Conservation (phyloP, 2,797 vertebrate genomes). For the Iguana delicatissima region DNA sequence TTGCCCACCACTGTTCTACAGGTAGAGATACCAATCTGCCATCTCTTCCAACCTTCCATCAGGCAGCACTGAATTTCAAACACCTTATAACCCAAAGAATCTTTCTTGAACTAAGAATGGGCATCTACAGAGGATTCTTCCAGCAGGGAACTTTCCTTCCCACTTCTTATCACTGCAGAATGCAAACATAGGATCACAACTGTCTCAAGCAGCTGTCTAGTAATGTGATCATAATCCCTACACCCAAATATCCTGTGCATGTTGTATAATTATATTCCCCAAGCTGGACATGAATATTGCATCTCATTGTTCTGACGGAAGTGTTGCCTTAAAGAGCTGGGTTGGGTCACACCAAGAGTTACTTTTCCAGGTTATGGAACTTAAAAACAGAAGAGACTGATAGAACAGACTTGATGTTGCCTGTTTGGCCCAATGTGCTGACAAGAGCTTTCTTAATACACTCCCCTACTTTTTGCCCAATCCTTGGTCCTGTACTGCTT, state of each 20-base stretch:
- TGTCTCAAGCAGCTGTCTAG: background rate
- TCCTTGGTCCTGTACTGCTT: constrained; percentile 73
- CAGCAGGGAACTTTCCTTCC: background rate
- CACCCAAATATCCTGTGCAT: background rate
- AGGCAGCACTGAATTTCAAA: background rate
- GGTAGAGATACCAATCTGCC: background rate
- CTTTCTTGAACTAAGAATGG: constrained; percentile 45
- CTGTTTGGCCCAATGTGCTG: constrained; percentile 23
- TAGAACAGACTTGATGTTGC: constrained; percentile 10
- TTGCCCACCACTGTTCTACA: no score
- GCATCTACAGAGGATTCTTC: constrained; percentile 40
- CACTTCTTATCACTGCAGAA: background rate
- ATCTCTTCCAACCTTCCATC: background rate
- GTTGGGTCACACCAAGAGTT: constrained; percentile 20
- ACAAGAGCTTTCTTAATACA: background rate
- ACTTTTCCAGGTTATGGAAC: constrained; percentile 1
- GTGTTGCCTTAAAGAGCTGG: constrained; percentile 67
- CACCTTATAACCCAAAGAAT: constrained; percentile 38
- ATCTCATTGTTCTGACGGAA: constrained; percentile 23
- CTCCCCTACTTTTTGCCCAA: constrained; percentile 60
- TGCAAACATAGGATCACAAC: constrained; percentile 10
- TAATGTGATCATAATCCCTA: background rate
- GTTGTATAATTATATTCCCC: background rate
- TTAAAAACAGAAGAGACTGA: background rate
- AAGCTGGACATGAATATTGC: background rate